Evolutionary conservation across 2,888 invertebrate species (phyloP), one percentile per base, ranked within the genome.

Genomic region (Sarcophaga caerulescens): DNA sequence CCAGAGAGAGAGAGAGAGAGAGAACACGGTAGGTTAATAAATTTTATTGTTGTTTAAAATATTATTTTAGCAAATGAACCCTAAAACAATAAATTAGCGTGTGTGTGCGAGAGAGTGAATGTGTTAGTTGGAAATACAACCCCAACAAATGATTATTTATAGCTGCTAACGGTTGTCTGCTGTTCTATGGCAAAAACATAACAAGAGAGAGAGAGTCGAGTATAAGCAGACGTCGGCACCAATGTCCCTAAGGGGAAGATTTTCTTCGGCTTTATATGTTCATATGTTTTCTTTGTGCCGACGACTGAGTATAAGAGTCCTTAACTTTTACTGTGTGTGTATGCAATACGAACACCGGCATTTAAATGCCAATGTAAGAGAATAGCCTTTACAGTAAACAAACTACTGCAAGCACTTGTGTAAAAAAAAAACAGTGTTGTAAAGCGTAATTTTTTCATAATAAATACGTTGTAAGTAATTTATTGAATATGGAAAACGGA

Each of bases 1-100:
- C 12, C 4, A 52, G 17, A 52, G 52, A 17, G 52, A 52, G 52
- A 17, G 52, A 17, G 52, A 3, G 52, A 52, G 52, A 35, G 35
- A 8, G 35, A 21, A 47, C 12, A 68, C 60, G 60, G 62, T 75
- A 74, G 62, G 62, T 81, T 81, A 44, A 81, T 68, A 81, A 81
- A 68, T 57, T 75, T 68, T 74, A 81, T 75, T 81, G 52, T 75
- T 75, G 60, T 59, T 21, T 14, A 52, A 17, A 52, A 17, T 52
- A 52, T 52, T 52, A 52, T 52, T 52, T 52, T 14, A 52, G 52
- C 52, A 52, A 52, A 52, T 52, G 52, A 52, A 52, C 52, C 52
- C 52, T 52, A 14, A 14, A 14, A 17, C 52, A 52, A 52, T 52
- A 52, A 52, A 52, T 52, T 52, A 52, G 17, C 4, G 14, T 52